phyloP scores from a whole-genome alignment of 2,113 vertebrate species.

The Mohoua ochrocephala region DNA sequence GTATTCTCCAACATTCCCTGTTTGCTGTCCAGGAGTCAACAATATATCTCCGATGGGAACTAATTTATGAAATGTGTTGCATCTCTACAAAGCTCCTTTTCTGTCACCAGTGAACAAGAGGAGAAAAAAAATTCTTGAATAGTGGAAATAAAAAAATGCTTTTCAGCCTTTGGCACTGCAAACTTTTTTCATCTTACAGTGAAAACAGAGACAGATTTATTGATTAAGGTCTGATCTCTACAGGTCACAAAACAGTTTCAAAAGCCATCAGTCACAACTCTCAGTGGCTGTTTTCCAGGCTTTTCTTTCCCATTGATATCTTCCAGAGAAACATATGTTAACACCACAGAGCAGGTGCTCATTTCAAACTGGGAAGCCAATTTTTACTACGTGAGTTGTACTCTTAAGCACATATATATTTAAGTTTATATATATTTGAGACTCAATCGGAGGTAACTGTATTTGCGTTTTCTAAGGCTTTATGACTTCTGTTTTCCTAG shows the following conservation, averaged over 20 bases:
- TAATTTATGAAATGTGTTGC: background rate
- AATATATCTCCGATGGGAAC: background rate
- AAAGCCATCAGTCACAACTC: background rate
- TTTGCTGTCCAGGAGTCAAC: background rate
- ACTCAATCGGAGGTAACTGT: background rate
- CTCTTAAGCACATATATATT: background rate
- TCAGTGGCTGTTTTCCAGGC: background rate
- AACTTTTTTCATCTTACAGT: background rate
- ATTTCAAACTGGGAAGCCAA: background rate
- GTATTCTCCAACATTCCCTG: background rate
- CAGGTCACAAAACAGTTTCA: constrained; percentile 7
- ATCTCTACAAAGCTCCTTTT: background rate
- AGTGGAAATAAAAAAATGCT: background rate
- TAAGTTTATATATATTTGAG: background rate
- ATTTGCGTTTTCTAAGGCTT: background rate
- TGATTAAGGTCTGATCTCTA: constrained; percentile 16
- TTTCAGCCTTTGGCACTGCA: constrained; percentile 6
- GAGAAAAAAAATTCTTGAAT: background rate
- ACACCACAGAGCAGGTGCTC: background rate
- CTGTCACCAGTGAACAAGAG: background rate
- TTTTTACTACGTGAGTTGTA: background rate
- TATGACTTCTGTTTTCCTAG: background rate
- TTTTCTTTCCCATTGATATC: background rate
- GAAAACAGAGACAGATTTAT: constrained; percentile 37
- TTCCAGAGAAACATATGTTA: background rate